These are phyloP conservation scores for Troilus luridus DNA, from an alignment of 2,888 invertebrate species.

Conservation along the genomic window DNA sequence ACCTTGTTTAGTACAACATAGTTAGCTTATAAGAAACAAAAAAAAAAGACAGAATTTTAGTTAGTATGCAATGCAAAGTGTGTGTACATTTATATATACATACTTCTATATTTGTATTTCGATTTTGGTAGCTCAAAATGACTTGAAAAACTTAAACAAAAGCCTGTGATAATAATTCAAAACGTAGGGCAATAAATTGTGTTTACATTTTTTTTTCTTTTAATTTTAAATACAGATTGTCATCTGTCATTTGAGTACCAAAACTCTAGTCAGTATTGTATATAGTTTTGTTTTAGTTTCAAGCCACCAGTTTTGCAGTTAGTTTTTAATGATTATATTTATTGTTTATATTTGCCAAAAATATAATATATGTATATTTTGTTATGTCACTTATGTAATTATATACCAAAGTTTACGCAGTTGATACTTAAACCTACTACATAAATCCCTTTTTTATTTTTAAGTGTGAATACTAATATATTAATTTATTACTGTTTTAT, in stretches of 20 bases:
- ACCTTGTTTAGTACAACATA: slow-evolving; percentile 29
- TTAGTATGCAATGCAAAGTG: neutral
- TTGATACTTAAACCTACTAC: neutral
- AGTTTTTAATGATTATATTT: slow-evolving; percentile 51
- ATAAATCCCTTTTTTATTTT: neutral
- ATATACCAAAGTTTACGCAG: slow-evolving; percentile 53
- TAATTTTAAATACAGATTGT: neutral
- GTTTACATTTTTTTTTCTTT: neutral
- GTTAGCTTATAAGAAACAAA: neutral
- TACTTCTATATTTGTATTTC: neutral
- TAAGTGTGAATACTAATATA: neutral
- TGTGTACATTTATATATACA: neutral
- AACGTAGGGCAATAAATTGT: neutral
- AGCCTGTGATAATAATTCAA: slow-evolving; percentile 36
- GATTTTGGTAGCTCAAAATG: slow-evolving; percentile 21
- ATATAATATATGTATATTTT: slow-evolving; percentile 57
- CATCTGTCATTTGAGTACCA: slow-evolving; percentile 56
- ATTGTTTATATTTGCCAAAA: slow-evolving; percentile 54
- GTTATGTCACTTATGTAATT: slow-evolving; percentile 55
- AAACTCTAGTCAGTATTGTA: slow-evolving; percentile 55
- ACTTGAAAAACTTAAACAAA: neutral
- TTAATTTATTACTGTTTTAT: neutral
- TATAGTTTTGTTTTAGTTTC: slow-evolving; percentile 50
- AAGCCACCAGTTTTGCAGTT: slow-evolving; percentile 55
- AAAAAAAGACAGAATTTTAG: slow-evolving; percentile 19